Evolutionary conservation across 1,140 invertebrate species (phyloP).

Genomic region (Ceratoteleas bidentatus): DNA sequence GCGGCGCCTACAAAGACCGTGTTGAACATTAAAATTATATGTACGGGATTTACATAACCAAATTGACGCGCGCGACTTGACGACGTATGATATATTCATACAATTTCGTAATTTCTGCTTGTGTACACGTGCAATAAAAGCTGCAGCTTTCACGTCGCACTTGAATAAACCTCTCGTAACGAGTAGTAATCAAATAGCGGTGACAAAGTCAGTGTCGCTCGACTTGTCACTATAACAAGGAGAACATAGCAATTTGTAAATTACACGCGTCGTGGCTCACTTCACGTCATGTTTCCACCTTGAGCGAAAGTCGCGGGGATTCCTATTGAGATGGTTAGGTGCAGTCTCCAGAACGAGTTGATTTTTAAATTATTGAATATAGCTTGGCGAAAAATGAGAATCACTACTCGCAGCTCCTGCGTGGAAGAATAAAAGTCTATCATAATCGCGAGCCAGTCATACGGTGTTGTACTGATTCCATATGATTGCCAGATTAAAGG

Average conservation of each 20-base stretch:
- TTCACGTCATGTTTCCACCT: constrained; percentile 45
- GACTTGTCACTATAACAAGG: constrained; percentile 50
- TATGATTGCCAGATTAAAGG: too few species aligned
- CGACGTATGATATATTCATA: constrained; percentile 33
- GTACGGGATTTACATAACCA: constrained; percentile 38
- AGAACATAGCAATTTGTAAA: constrained; percentile 57
- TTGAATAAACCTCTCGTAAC: constrained; percentile 59
- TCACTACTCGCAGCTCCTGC: too few species aligned
- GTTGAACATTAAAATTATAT: constrained; percentile 44
- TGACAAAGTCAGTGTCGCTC: constrained; percentile 50
- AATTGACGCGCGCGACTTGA: constrained; percentile 22
- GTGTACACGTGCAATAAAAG: constrained; percentile 40
- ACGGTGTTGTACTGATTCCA: too few species aligned
- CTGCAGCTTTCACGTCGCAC: constrained; percentile 35
- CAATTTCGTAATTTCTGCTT: constrained; percentile 37
- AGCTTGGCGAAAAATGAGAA: too few species aligned
- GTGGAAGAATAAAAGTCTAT: too few species aligned
- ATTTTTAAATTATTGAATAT: too few species aligned
- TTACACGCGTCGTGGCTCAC: constrained; percentile 53
- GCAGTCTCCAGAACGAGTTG: too few species aligned
- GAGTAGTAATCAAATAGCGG: constrained; percentile 61
- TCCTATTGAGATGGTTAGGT: too few species aligned
- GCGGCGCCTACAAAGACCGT: constrained; percentile 15
- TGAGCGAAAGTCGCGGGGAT: too few species aligned
- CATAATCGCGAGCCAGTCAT: too few species aligned